Evolutionary conservation across 1,140 invertebrate species (phyloP), one percentile per base, ranked within the genome.

Genomic region (Bombus waltoni): DNA sequence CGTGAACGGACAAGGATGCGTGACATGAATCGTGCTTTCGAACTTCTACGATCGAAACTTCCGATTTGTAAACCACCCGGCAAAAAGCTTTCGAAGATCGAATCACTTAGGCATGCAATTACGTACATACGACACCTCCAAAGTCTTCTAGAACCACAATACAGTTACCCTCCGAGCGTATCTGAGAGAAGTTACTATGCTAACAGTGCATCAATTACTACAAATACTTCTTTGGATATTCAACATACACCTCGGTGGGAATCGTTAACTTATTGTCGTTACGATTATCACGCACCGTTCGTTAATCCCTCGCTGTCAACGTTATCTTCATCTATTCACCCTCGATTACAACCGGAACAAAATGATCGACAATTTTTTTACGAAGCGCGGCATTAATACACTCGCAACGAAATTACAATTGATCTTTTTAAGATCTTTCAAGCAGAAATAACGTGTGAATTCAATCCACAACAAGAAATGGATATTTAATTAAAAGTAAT

Each of bases 11-110:
- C 97, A 0, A 94, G 98, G 59, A 98, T 98, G 98, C 95, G 97
- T 2, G 98, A 98, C 88, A 98, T 98, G 98, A 98, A 98, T 93
- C 96, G 96, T 68, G 98, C 98, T 0, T 98, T 98, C 91, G 98
- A 98, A 90, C 92, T 97, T 44, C 94, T 98, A 35, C 95, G 98
- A 65, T 97, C 97, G 42, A 97, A 97, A 92, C 94, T 98, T 75
- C 98, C 98, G 3, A 96, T 97, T 65, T 97, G 96, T 71, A 98
- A 98, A 91, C 97, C 97, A 0, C 97, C 97, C 15, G 98, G 98
- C n/a, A 98, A 98, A 93, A 98, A 98, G 93, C 96, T 98, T 87
- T 98, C 97, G 2, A 98, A 98, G 95, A 98, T 98, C 83, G 98
- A 98, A 92, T 98, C 97, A 44, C 95, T 98, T 3, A 96, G 97